Evolutionary conservation across 2,113 vertebrate genomes (phyloP), one percentile per base, ranked within the genome.

Genomic region (Oryzias javanicus): DNA sequence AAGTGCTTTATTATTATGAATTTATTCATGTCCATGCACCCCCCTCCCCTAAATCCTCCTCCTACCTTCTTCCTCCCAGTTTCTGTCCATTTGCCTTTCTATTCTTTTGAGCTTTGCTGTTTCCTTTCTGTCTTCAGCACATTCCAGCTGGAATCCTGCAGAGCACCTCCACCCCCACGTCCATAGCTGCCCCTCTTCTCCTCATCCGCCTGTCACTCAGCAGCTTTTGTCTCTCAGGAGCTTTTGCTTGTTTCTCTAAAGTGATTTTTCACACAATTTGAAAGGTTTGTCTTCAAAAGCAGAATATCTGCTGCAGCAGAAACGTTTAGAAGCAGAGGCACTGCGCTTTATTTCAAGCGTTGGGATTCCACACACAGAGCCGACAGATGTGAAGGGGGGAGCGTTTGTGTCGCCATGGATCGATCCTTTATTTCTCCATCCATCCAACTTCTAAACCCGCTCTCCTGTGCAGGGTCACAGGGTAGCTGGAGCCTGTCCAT

Each of bases 11-110:
- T 91, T 90, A 90, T 75, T 80, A 89, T 89, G 86, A 89, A 91
- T 91, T 81, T 91, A 90, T 92, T 89, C 89, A 88, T 74, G 76
- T 74, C 84, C 84, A 87, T 89, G 86, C 91, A 89, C 81, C 79
- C 54, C 76, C 62, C 18, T 51, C 67, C 66, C 49, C 63, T 15
- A 64, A 74, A 70, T 65, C 60, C 46, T 58, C 29, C 35, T 51
- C 58, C 49, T 63, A 4, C 48, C 19, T 72, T 19, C 63, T 57
- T 57, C 54, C 54, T 67, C 35, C 46, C 15, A 18, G 64, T 80
- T 16, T 55, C 0, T 74, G 35, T 67, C 63, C 53, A 77, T 27
- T 27, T 55, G 29, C 18, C 27, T 29, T 27, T 65, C 14, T 52
- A 35, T 59, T 55, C 19, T 47, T 58, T 17, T 20, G 19, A 41